phyloP scores from a whole-genome alignment of 2,113 vertebrate genomes.

The Zosterops pallidus region DNA sequence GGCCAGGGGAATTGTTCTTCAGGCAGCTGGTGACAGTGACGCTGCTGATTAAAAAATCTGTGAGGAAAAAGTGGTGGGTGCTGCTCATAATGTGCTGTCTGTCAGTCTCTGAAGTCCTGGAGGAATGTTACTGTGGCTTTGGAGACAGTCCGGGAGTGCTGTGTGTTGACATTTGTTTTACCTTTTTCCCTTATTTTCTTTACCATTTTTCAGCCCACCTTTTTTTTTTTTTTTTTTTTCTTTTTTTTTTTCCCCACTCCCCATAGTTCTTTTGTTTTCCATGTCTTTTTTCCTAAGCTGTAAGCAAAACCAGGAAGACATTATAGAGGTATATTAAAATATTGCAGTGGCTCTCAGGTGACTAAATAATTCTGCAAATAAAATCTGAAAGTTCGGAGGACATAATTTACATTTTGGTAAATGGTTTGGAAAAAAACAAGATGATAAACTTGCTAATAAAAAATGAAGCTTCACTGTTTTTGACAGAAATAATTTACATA shows the following conservation, averaged over 20 bases:
- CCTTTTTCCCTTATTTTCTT: background rate
- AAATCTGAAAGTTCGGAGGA: background rate
- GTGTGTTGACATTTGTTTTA: background rate
- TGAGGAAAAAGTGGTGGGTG: background rate
- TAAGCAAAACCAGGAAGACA: background rate
- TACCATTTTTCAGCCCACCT: background rate
- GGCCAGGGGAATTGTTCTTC: background rate
- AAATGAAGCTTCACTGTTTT: background rate
- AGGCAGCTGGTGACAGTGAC: background rate
- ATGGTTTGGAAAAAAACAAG: background rate
- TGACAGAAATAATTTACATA: slow-evolving; percentile 3
- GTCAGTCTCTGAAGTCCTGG: background rate
- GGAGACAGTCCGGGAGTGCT: background rate
- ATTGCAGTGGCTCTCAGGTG: background rate
- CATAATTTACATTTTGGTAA: background rate
- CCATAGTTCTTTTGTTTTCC: background rate
- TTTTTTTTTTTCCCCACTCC: background rate
- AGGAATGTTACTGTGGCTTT: background rate
- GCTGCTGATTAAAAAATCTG: background rate
- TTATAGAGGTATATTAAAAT: background rate
- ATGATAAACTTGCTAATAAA: background rate
- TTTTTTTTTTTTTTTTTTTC: background rate
- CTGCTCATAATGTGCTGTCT: background rate
- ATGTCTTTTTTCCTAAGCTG: background rate
- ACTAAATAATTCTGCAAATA: background rate